Evolutionary conservation across 2,888 invertebrate genomes (phyloP), one percentile per base, ranked within the genome.

Genomic region (Cenopis cana): DNA sequence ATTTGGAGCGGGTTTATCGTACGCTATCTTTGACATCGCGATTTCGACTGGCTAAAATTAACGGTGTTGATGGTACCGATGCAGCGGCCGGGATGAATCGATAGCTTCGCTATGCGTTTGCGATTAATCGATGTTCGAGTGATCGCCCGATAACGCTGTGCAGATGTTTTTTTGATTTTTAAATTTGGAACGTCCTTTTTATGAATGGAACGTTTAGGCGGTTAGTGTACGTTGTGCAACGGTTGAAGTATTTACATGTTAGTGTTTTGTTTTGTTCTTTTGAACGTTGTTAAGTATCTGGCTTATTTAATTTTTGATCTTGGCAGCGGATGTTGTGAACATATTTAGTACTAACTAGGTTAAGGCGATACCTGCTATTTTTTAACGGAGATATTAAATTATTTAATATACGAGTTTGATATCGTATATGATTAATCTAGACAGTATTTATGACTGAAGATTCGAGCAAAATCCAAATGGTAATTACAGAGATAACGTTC

Each of bases 31-130:
- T 85, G 89, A 87, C 89, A 88, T 86, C 92, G 88, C 86, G 90
- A 85, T 88, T 88, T 86, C 82, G 82, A 93, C 93, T 93, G 92
- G 89, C 91, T 92, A 92, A 90, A 88, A 82, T 90, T 91, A 91
- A 87, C 83, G 79, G 80, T 81, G 85, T 85, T 85, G 89, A 83
- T 82, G 81, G 83, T 76, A 82, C 78, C 79, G 81, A 76, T 81
- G 81, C 79, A 80, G 76, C 71, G 76, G 60, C 54, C 61, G 24
- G 64, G 29, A 70, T 61, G 69, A 56, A 57, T 68, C 67, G 71
- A 61, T 70, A 73, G 72, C 72, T 74, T 70, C 74, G 76, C 77
- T 76, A 74, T 78, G 78, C 77, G 76, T 73, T 74, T 71, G 75
- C 74, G 74, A 74, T 76, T 74, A 71, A 73, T 74, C 75, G 70